Percentiles rank a stretch among this genome's conserved stretches.
Evolutionary conservation across 2,113 vertebrate genomes (phyloP).

Genomic region (Xenopus tropicalis): DNA sequence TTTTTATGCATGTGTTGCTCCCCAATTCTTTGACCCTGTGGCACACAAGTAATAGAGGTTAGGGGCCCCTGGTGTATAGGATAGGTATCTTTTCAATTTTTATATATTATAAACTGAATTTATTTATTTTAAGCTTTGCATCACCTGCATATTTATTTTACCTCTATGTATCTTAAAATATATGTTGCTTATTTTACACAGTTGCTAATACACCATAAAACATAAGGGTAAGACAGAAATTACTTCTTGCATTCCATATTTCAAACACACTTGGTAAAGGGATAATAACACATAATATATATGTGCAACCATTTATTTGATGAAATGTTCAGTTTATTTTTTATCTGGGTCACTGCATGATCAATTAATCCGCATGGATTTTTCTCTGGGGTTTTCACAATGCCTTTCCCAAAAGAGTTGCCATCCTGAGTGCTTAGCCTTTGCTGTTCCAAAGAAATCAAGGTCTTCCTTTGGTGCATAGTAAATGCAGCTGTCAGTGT

Average conservation of each 20-base stretch:
- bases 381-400: slow-evolving; percentile 24
- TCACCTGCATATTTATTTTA: no score
- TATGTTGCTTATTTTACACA: no score
- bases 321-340: slow-evolving; percentile 17
- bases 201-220: no score
- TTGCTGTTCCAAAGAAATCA: neutral
- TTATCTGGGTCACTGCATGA: slow-evolving; percentile 32
- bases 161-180: no score
- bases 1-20: no score
- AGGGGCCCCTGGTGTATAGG: no score
- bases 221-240: no score
- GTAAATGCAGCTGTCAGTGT: neutral
- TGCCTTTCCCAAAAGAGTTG: slow-evolving; percentile 5
- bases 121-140: no score
- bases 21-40: no score
- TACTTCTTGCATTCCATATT: neutral
- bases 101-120: no score
- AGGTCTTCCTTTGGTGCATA: slow-evolving; percentile 10
- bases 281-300: slow-evolving; percentile 20
- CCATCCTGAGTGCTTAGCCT: slow-evolving; percentile 17
- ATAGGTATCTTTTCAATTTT: no score
- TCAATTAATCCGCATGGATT: slow-evolving; percentile 25
- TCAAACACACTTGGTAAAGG: slow-evolving; percentile 18
- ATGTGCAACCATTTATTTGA: slow-evolving; percentile 26
- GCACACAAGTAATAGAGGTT: no score